Evolutionary conservation across 1,140 invertebrate genomes (phyloP).

Genomic region (Dreissena rostriformis): DNA sequence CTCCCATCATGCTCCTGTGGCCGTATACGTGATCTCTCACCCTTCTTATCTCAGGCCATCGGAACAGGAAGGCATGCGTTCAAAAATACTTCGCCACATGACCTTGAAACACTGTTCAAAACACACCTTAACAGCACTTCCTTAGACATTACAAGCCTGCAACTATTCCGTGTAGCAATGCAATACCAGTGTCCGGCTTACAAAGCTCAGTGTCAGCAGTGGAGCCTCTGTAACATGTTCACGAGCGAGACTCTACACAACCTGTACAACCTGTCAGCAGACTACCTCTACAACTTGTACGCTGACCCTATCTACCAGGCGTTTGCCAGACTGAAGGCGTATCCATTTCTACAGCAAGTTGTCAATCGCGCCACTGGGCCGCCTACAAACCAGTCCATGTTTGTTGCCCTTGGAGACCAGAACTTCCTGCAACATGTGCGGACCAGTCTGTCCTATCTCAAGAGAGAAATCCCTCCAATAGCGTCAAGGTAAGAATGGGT

Average conservation of each 20-base stretch:
- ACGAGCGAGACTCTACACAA: neutral
- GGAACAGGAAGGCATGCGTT: slow-evolving; percentile 25
- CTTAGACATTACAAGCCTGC: neutral
- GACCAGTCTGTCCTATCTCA: slow-evolving; percentile 6
- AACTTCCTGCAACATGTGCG: slow-evolving; percentile 24
- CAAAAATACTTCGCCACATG: slow-evolving; percentile 20
- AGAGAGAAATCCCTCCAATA: slow-evolving; percentile 5
- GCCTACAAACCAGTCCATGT: slow-evolving; percentile 1
- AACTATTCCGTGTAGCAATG: slow-evolving; percentile 9
- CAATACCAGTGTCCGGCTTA: slow-evolving; percentile 35
- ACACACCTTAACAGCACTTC: neutral
- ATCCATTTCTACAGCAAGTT: slow-evolving; percentile 39
- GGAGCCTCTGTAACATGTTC: neutral
- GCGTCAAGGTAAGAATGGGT: slow-evolving; percentile 28
- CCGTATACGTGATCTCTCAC: slow-evolving; percentile 15
- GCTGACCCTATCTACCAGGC: slow-evolving; percentile 8
- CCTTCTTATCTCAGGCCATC: slow-evolving; percentile 19
- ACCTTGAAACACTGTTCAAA: too few relatives aligned
- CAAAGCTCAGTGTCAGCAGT: neutral
- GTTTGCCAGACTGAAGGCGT: slow-evolving; percentile 23
- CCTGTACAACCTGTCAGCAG: slow-evolving; percentile 5
- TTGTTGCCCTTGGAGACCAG: slow-evolving; percentile 26
- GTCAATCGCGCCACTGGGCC: neutral
- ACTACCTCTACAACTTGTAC: neutral
- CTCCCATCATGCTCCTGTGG: slow-evolving; percentile 28